These are phyloP conservation scores for Centruroides vittatus DNA, from an alignment of 1,140 invertebrate genomes.

Conservation along the genomic window DNA sequence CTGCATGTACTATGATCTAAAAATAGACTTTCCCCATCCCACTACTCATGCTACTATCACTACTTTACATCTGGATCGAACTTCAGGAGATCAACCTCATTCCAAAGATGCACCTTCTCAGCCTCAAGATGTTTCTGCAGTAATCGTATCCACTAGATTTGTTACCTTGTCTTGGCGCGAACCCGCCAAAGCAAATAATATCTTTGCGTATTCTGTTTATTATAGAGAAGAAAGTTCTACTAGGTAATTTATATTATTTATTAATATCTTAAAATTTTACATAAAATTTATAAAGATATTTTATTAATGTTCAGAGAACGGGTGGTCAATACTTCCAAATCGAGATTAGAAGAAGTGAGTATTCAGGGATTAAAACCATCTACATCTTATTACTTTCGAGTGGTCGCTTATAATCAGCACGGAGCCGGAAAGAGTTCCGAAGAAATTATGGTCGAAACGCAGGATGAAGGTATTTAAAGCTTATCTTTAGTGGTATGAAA, in stretches of 20 bases:
- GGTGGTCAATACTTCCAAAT: conserved; percentile 49
- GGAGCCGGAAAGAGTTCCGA: conserved; percentile 48
- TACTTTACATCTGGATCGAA: conserved; percentile 12
- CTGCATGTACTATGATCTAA: neutral
- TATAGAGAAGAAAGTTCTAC: conserved; percentile 63
- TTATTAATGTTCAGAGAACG: conserved; percentile 48
- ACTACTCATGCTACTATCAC: conserved; percentile 16
- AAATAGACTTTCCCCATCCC: conserved; percentile 15
- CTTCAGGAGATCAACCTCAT: conserved; percentile 12
- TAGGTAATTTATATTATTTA: conserved; percentile 39
- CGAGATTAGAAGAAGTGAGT: conserved; percentile 60
- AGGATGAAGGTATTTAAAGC: conserved; percentile 39
- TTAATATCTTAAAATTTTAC: too few relatives aligned
- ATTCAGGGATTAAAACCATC: conserved; percentile 66
- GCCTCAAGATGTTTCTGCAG: conserved; percentile 55
- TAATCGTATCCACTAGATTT: conserved; percentile 60
- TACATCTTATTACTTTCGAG: conserved; percentile 68
- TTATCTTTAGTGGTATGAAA: too few relatives aligned
- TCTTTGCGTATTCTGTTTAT: conserved; percentile 64
- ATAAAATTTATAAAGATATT: too few relatives aligned
- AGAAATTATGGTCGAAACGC: conserved; percentile 41
- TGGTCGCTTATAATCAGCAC: conserved; percentile 56
- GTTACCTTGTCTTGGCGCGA: conserved; percentile 70
- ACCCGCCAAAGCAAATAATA: conserved; percentile 44
- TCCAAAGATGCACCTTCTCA: conserved; percentile 41